Evolutionary conservation across 2,888 invertebrate genomes (phyloP).

Genomic region (Lepidochrysops patricia): DNA sequence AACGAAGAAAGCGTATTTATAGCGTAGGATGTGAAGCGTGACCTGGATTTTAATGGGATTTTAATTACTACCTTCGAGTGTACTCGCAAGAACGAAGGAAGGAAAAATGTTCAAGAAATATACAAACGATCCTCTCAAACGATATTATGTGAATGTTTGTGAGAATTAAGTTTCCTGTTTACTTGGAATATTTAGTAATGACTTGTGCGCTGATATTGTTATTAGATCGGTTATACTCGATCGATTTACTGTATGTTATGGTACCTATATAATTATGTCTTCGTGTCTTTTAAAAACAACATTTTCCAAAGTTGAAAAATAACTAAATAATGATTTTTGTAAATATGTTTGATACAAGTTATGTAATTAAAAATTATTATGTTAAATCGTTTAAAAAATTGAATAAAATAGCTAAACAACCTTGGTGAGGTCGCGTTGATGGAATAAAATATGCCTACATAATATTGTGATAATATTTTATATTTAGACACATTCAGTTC

Average conservation of each 20-base stretch:
- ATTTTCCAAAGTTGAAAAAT: too few species aligned
- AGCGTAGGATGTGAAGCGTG: background rate
- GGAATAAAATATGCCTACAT: background rate
- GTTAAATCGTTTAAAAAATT: background rate
- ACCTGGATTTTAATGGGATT: conserved; percentile 1
- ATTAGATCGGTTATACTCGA: background rate
- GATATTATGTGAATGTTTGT: background rate
- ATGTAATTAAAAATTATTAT: background rate
- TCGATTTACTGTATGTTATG: background rate
- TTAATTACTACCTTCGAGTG: background rate
- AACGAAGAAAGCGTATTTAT: background rate
- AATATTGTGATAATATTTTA: too few species aligned
- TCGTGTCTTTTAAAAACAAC: too few species aligned
- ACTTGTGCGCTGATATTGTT: background rate
- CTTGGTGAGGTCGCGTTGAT: background rate
- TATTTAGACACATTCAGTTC: background rate
- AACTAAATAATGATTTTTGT: too few species aligned
- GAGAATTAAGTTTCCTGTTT: background rate
- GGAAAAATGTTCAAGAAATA: background rate
- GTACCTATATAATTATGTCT: background rate
- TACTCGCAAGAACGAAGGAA: background rate
- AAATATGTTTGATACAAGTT: background rate
- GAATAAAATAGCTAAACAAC: background rate
- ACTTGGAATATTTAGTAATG: background rate
- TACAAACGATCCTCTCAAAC: background rate